Evolutionary conservation across 1,140 invertebrate genomes (phyloP), one percentile per base, ranked within the genome.

Genomic region (Cherax destructor): DNA sequence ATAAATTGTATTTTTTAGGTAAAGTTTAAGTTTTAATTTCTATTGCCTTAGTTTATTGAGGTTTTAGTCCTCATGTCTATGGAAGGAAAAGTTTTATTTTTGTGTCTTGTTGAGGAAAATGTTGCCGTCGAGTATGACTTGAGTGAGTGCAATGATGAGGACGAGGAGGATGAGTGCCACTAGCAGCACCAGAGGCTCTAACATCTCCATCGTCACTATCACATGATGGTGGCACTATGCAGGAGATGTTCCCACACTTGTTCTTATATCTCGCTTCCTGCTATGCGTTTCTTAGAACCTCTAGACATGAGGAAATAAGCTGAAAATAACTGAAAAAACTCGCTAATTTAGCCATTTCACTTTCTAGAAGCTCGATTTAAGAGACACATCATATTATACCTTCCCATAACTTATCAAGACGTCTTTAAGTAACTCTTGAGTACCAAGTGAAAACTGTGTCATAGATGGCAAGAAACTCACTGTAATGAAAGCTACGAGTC

Each of bases 51-150:
- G 18, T 18, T 65, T 65, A 65, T 21, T 4, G 16, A 65, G 61
- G 61, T 21, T 16, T 21, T 65, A 65, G 11, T 65, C 61, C 61
- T 65, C 11, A 1, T 16, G 18, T 18, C 18, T 65, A 65, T 3
- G 0, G 61, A 65, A 16, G 18, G 4, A 16, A 65, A 65, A 18
- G 4, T 21, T 16, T 21, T 65, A 65, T 65, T 65, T 16, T 16
- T 65, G 13, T 21, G 5, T 10, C 18, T 52, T 47, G 47, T 50
- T 21, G 24, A 90, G 74, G 49, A 90, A 90, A 9, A 90, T 47
- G 88, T 90, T 90, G 47, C 81, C 56, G 30, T 90, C 88, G 50
- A 90, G 81, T 2, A 90, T 30, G 11, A 90, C 81, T 24, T 90
- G 88, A 3, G 88, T 90, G 81, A 90, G 50, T 16, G 88, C 88